Evolutionary conservation across 1,140 invertebrate genomes (phyloP), one percentile per base, ranked within the genome.

Genomic region (Drosophila rhopaloa): DNA sequence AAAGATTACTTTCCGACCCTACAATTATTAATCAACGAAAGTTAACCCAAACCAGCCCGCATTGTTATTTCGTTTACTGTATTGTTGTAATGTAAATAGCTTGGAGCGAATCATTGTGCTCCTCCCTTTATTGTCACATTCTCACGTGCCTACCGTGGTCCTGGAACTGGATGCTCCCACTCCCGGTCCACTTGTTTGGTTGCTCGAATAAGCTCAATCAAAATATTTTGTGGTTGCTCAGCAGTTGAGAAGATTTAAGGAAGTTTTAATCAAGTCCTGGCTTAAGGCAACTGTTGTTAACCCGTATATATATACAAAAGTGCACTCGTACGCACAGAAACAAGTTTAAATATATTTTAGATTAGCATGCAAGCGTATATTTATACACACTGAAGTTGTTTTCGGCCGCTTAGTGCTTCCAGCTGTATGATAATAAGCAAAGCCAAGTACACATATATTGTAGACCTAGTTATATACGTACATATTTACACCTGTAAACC

Each of bases 151-250:
- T 76, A 61, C 16, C 16, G 35, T 59, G 72, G 54, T 54, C 40
- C 63, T 57, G 38, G n/a, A 24, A 44, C 32, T 27, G 10, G 35
- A 11, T 9, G 4, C 9, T 32, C n/a, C 59, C n/a, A 19, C 9
- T 38, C 32, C 44, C 43, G 51, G n/a, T 14, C 43, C 51, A 50
- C 44, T 41, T 66, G 47, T 76, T 84, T 62, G 65, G 73, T 85
- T 85, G 81, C 83, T 79, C 84, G 84, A 88, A 88, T 83, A 83
- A 83, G 83, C 84, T 89, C 79, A 88, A 76, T 70, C 50, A 71
- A 32, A 78, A 55, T 58, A 75, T 37, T 51, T 44, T 41, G 40
- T 41, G 57, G 44, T 73, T 73, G 57, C 24, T 24, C 58, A 66
- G 13, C 63, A 66, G 63, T 62, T 70, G 66, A 14, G 9, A 14